Evolutionary conservation across 2,888 invertebrate genomes (phyloP), one percentile per base, ranked within the genome.

Genomic region (Archips xylosteana): DNA sequence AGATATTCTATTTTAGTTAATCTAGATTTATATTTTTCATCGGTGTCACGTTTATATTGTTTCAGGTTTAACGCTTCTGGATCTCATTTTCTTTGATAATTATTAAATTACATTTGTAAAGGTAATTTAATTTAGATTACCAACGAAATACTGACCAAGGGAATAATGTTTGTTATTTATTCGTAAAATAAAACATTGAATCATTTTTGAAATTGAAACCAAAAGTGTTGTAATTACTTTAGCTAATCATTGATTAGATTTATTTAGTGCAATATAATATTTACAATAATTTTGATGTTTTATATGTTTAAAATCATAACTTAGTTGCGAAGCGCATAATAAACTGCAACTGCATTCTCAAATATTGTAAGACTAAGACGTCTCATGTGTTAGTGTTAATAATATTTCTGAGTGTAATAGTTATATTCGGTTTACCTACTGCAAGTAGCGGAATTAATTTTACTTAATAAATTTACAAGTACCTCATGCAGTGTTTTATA

Each of bases 391-490:
- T 15, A 60, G 34, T 65, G 49, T 45, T 61, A 34, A 54, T 60
- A 88, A 78, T 86, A 80, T 83, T 85, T 87, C 85, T 77, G 82
- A 78, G 78, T 82, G 82, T 83, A 77, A 83, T 81, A 83, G 87
- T 87, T 80, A 83, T 82, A 85, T 90, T 89, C 80, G 89, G 88
- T 90, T 90, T 81, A 45, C 45, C 45, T 45, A 86, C 83, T 86
- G 82, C 81, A 82, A 86, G 86, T 92, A 92, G 90, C 83, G 83
- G 85, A 87, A 88, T 87, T 89, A 78, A 89, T 89, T 91, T 92
- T 84, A 85, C 86, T 88, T 87, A 92, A 93, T 90, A 90, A 92
- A 92, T 88, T 90, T 89, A 89, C 88, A 89, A 87, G 85, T 87
- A 83, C 75, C 76, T 75, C 66, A 49, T 61, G n/a, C 2, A 15